Conservation (phyloP, 2,113 vertebrate species). For the Hyperopisus bebe region DNA sequence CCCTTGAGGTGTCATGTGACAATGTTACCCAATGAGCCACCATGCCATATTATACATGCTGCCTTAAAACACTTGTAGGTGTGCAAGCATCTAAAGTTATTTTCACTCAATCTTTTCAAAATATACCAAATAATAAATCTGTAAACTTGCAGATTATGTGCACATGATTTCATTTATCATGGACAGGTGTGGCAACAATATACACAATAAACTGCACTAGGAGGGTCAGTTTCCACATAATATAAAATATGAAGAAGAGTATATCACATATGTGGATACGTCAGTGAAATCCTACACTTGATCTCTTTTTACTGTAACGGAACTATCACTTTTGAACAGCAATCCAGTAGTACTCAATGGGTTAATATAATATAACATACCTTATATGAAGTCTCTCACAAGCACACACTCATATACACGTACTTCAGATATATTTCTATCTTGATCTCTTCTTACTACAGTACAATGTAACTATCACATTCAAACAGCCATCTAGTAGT, state of each 20-base stretch:
- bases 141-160: neutral
- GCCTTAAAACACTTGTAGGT: neutral
- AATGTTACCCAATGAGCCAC: neutral
- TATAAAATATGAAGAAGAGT: neutral
- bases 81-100: neutral
- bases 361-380: neutral
- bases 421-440: neutral
- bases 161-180: neutral
- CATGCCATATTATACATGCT: neutral
- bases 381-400: neutral
- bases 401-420: neutral
- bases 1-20: neutral
- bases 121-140: neutral
- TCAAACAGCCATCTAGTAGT: neutral
- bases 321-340: neutral
- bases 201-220: neutral
- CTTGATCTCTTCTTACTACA: neutral
- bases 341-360: neutral
- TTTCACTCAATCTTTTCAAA: neutral
- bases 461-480: neutral
- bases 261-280: neutral
- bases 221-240: neutral
- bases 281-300: neutral
- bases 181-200: neutral
- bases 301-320: neutral